Percentiles rank a stretch among this genome's conserved stretches.
Evolutionary conservation across 2,797 vertebrate species (phyloP).

Genomic region (Cuculus canorus): DNA sequence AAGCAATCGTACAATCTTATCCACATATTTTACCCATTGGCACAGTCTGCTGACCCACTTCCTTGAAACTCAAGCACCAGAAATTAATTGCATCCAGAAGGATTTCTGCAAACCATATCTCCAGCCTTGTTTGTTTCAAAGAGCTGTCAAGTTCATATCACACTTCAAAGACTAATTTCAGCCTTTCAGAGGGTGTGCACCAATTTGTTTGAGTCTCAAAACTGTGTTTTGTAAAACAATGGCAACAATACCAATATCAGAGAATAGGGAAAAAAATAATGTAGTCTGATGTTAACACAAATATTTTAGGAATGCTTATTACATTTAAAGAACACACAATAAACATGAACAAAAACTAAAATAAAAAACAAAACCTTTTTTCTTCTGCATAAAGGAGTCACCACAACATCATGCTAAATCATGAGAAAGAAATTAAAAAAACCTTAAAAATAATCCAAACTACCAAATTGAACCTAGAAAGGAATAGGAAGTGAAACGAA

Average conservation of each 20-base stretch:
- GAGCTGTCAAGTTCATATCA: not conserved
- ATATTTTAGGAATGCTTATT: not conserved
- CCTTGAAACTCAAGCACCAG: not conserved
- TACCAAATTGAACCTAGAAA: not conserved
- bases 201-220: not conserved
- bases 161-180: constrained; percentile 22
- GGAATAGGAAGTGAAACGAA: not conserved
- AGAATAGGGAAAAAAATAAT: not conserved
- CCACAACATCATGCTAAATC: not conserved
- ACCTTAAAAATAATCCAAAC: not conserved
- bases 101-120: constrained; percentile 22
- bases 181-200: not conserved
- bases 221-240: not conserved
- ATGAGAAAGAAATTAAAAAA: not conserved
- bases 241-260: not conserved
- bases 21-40: not conserved
- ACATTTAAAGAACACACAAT: not conserved
- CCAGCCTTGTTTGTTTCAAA: not conserved
- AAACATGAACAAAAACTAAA: not conserved
- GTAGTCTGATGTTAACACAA: not conserved
- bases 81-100: constrained; percentile 1
- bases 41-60: constrained; percentile 20
- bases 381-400: not conserved
- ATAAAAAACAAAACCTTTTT: not conserved
- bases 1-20: not conserved